Evolutionary conservation across 2,888 invertebrate genomes (phyloP), one percentile per base, ranked within the genome.

Genomic region (Hypolimnas misippus): DNA sequence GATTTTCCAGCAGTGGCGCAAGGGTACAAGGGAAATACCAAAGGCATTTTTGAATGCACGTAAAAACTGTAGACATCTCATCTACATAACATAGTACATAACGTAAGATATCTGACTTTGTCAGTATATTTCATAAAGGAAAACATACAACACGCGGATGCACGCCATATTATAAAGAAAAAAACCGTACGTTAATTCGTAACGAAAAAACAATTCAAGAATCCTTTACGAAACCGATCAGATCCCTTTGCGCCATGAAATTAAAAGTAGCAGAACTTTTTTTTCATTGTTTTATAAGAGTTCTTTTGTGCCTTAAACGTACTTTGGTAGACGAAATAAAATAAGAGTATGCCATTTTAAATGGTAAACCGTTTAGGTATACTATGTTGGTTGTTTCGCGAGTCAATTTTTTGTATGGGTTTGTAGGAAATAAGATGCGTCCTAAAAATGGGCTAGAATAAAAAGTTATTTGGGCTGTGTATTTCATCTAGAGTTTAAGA

Each of bases 381-480:
- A 42, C 49, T 21, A 14, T 19, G 8, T 60, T 64, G 60, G 52
- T 55, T 52, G 33, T 46, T 56, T 62, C 74, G 76, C 76, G 79
- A 79, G 86, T 87, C 83, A 84, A 86, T 87, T 66, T 74, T 81
- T 77, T 76, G 79, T 82, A 81, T 77, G 19, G 19, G 72, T 67
- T 72, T 78, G 49, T 49, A 49, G 49, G 12, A 21, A 46, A 25
- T 49, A 62, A 78, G 78, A 75, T 72, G 75, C 77, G 71, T 80
- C 82, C 74, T 76, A 77, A 75, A 75, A 80, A 82, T 75, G 79
- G 82, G 79, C 76, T 86, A 87, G 83, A 73, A 78, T 88, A 88
- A 82, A 73, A 82, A n/a, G n/a, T 81, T 77, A 83, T 79, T 82
- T 82, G 79, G 89, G 90, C 90, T 90, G 90, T 91, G 89, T 84